These are phyloP conservation scores for Pandion haliaetus DNA, from an alignment of 2,113 vertebrate genomes.

Conservation along the genomic window DNA sequence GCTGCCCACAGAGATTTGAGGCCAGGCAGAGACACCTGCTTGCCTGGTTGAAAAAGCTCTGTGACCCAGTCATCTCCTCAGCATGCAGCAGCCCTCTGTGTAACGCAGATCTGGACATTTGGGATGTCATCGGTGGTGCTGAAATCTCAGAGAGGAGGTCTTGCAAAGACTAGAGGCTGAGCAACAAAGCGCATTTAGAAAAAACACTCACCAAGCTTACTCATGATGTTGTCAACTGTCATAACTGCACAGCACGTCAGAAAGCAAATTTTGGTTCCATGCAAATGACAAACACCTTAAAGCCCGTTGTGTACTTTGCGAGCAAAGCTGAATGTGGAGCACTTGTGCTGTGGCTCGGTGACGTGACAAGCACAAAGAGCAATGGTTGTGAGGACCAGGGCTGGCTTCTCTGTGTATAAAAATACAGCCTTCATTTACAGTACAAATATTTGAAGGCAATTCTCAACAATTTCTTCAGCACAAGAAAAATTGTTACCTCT, in stretches of 20 bases:
- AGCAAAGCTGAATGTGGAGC: background rate
- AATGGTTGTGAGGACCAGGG: conserved; percentile 5
- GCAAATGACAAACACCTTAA: background rate
- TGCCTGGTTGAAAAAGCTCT: background rate
- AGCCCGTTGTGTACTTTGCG: background rate
- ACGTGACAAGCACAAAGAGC: conserved; percentile 27
- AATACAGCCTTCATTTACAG: background rate
- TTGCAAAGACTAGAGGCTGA: background rate
- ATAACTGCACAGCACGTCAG: background rate
- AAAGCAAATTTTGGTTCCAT: background rate
- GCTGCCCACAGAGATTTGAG: background rate
- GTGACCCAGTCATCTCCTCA: background rate
- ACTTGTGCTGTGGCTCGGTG: background rate
- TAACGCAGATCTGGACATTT: accelerated
- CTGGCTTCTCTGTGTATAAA: background rate
- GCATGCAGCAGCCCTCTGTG: background rate
- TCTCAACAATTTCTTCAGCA: conserved; percentile 29
- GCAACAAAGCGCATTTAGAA: background rate
- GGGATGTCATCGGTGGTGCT: background rate
- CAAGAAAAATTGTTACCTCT: conserved; percentile 36
- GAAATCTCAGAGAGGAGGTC: background rate
- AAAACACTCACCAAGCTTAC: background rate
- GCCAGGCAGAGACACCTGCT: background rate
- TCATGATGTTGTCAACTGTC: background rate
- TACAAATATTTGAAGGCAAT: conserved; percentile 56